These are phyloP conservation scores for Contarinia nasturtii DNA, from an alignment of 1,140 invertebrate genomes.

Conservation along the genomic window DNA sequence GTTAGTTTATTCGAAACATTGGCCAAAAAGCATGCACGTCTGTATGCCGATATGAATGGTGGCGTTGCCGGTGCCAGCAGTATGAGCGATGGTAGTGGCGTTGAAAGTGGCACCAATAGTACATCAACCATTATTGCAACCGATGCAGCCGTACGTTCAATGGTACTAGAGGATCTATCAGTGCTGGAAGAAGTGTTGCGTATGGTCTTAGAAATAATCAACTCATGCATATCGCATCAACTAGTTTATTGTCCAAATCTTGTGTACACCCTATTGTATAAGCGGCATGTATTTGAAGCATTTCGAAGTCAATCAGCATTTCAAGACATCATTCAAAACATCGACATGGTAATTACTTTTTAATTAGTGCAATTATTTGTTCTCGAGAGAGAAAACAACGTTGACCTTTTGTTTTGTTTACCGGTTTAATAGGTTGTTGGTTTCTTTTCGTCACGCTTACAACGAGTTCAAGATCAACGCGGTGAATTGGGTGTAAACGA, in stretches of 20 bases:
- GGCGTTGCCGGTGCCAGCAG: conserved; percentile 6
- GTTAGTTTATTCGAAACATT: conserved; percentile 76
- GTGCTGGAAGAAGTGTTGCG: conserved; percentile 94
- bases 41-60: conserved; percentile 28
- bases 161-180: conserved; percentile 64
- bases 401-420: neutral
- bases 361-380: no score
- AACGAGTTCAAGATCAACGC: conserved; percentile 40
- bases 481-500: conserved; percentile 58
- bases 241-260: conserved; percentile 83
- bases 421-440: conserved; percentile 47
- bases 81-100: conserved; percentile 14
- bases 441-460: conserved; percentile 63
- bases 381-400: no score
- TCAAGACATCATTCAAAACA: conserved; percentile 91
- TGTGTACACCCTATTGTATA: conserved; percentile 90
- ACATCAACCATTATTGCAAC: neutral
- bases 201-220: conserved; percentile 92
- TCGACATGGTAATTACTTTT: conserved; percentile 69
- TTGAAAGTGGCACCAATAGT: conserved; percentile 6
- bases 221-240: conserved; percentile 77
- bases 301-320: conserved; percentile 76
- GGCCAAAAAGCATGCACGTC: conserved; percentile 52
- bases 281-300: conserved; percentile 73
- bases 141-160: conserved; percentile 4